Evolutionary conservation across 2,888 invertebrate genomes (phyloP).

Genomic region (Cephus pygmeus): DNA sequence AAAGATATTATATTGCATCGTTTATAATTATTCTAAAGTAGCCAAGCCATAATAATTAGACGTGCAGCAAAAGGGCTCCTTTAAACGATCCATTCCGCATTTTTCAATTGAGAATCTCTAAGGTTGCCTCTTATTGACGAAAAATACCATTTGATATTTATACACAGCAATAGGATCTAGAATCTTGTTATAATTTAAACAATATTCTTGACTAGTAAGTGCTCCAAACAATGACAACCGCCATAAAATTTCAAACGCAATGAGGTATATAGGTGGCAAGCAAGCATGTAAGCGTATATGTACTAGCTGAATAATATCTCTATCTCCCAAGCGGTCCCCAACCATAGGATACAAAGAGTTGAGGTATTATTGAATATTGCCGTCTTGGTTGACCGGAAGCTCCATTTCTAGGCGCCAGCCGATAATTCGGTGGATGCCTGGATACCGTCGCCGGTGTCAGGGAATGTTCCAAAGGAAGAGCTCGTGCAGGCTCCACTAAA

Average conservation of each 20-base stretch:
- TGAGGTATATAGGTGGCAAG: neutral
- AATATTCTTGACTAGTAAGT: neutral
- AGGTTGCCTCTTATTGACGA: neutral
- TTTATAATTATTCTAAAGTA: neutral
- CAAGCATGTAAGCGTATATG: neutral
- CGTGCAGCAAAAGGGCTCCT: neutral
- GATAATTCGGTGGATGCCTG: slow-evolving; percentile 36
- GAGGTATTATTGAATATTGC: slow-evolving; percentile 67
- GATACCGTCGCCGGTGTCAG: neutral
- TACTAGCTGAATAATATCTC: slow-evolving; percentile 11
- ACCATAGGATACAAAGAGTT: slow-evolving; percentile 69
- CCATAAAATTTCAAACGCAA: neutral
- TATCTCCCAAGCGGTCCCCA: slow-evolving; percentile 69
- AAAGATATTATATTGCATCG: slow-evolving; percentile 33
- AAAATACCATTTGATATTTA: neutral
- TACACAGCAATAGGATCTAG: neutral
- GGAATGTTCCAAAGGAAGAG: slow-evolving; percentile 15
- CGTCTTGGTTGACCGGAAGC: slow-evolving; percentile 43
- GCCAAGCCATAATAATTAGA: neutral
- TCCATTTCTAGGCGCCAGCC: slow-evolving; percentile 46
- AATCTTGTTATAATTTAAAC: neutral
- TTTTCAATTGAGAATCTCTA: neutral
- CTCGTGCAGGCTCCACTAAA: slow-evolving; percentile 18
- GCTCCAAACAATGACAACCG: neutral
- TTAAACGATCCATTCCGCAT: neutral